Base-by-base conservation (phyloP, 1,140 invertebrate species). In the Littorina saxatilis region DNA sequence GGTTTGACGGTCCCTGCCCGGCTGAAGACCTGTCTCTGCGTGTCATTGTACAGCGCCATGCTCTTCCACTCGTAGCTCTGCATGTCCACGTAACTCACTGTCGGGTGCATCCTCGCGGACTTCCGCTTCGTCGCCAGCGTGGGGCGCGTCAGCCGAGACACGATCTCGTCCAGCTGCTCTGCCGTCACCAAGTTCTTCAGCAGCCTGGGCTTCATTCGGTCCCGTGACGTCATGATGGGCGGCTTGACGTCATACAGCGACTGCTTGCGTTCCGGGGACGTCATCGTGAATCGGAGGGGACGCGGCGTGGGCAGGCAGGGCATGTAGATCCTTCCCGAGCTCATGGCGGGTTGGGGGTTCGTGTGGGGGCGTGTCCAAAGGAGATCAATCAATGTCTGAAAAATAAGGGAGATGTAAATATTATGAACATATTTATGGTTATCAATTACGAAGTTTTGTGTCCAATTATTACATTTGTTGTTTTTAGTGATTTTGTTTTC, bases 31-130 rank as follows among this genome's bases (percentile, higher is more conserved):
- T 72, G 73, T 11, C 73, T 32, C 37, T 79, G 75, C 37, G 79
- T 73, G 50, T 82, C 81, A 61, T 20, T n/a, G 37, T 82, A 82
- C 55, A 82, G 20, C 35, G 35, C 39, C 81, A 82, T 82, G 13
- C 63, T 39, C 32, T 58, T 58, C 81, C 81, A 82, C 0, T 13
- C 20, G 52, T 82, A 82, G 35, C 5, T 27, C 32, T 73, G 40
- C 81, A 82, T 82, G 50, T 82, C 81, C 39, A 82, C 76, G 63
- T 82, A 82, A 29, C 32, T 61, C 32, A 47, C 55, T 20, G 52
- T 7, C 5, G 75, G 81, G 29, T 70, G n/a, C 43, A 82, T 15
- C 9, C 68, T 47, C 9, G 70, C 58, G 1, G 75, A 32, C 29
- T 73, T 72, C 23, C 61, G 68, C 17, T 37, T 72, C n/a, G 75